Percentiles rank a stretch among this genome's conserved stretches.
These are phyloP conservation scores for Trachelus stipa DNA, from an alignment of 2,888 invertebrate species.

Conservation along the genomic window DNA sequence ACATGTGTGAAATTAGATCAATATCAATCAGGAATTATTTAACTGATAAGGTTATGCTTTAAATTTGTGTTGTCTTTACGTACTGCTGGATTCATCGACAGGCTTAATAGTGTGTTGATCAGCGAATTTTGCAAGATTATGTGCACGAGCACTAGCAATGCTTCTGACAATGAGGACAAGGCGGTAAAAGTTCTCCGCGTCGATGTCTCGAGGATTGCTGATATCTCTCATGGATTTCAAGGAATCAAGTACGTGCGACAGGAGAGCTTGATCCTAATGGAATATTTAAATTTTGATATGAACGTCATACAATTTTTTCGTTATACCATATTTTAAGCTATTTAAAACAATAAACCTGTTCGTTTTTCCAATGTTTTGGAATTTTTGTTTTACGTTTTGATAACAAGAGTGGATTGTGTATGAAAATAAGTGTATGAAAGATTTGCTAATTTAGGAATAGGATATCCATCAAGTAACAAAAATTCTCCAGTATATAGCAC, in stretches of 20 bases:
- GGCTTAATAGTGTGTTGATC: slow-evolving; percentile 71
- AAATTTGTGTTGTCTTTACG: slow-evolving; percentile 23
- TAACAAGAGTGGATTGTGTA: background rate
- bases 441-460: too few relatives aligned
- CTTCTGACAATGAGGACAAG: slow-evolving; percentile 85
- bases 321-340: background rate
- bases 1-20: background rate
- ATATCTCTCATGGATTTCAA: slow-evolving; percentile 74
- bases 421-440: too few relatives aligned
- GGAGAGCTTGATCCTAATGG: slow-evolving; percentile 82
- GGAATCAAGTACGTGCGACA: slow-evolving; percentile 80
- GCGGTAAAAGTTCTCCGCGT: slow-evolving; percentile 92
- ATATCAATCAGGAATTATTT: background rate
- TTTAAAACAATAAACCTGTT: background rate
- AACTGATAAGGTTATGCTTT: background rate
- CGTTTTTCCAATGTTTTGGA: background rate
- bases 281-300: slow-evolving; percentile 16
- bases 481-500: too few relatives aligned
- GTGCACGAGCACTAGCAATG: slow-evolving; percentile 86
- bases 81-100: slow-evolving; percentile 58
- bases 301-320: background rate
- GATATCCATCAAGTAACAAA: too few relatives aligned
- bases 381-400: background rate
- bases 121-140: slow-evolving; percentile 80
- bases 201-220: slow-evolving; percentile 77